These are phyloP conservation scores for Dryadula phaetusa DNA, from an alignment of 2,888 invertebrate species.

Conservation along the genomic window DNA sequence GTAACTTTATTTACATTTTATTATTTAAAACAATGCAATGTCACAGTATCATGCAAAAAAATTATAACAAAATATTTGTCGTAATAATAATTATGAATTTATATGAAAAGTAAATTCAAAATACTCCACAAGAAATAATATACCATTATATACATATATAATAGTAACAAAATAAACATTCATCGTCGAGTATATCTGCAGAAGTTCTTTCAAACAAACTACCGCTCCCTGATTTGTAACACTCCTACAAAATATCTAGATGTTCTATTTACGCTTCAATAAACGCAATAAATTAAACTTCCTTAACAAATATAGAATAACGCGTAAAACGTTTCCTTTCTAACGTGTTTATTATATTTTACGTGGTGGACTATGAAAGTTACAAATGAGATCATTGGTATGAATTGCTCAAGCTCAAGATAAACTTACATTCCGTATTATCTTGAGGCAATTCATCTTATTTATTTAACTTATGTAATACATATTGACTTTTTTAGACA, in stretches of 20 bases:
- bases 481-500: no score
- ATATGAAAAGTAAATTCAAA: background rate
- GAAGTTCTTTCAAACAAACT: conserved; percentile 12
- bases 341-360: conserved; percentile 51
- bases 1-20: conserved; percentile 19
- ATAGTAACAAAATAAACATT: conserved; percentile 1
- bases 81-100: background rate
- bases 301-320: conserved; percentile 18
- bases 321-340: conserved; percentile 19
- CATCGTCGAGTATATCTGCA: conserved; percentile 1
- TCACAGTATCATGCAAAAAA: background rate
- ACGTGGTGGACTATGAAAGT: conserved; percentile 51
- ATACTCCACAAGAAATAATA: background rate
- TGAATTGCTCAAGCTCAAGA: conserved; percentile 58
- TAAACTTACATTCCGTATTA: conserved; percentile 17
- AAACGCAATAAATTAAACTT: conserved; percentile 29
- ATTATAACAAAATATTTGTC: background rate
- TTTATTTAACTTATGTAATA: background rate
- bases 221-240: conserved; percentile 14
- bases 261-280: conserved; percentile 13
- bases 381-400: conserved; percentile 56
- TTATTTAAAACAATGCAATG: conserved; percentile 14
- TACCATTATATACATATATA: background rate
- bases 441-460: background rate
- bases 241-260: conserved; percentile 19